Percentiles rank a stretch among this genome's conserved stretches.
These are phyloP conservation scores for Morone chrysops DNA, from an alignment of 2,113 vertebrate genomes.

Conservation along the genomic window DNA sequence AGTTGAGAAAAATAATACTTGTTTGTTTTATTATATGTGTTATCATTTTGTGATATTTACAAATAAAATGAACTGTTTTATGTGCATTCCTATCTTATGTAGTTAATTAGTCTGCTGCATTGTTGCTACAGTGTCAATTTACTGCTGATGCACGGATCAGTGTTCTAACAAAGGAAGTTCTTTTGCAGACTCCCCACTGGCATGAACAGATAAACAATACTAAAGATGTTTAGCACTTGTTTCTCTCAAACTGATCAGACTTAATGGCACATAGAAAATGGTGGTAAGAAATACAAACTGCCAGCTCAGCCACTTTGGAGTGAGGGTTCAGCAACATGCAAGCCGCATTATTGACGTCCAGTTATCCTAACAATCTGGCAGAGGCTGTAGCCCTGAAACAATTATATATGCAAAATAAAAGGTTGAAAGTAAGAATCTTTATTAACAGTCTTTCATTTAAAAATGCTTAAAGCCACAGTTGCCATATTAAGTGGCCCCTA, in stretches of 20 bases:
- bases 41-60: neutral
- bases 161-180: slow-evolving; percentile 4
- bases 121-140: slow-evolving; percentile 13
- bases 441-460: neutral
- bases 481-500: too few relatives aligned
- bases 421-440: neutral
- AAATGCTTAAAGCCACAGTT: neutral
- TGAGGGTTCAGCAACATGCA: slow-evolving; percentile 61
- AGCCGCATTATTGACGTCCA: slow-evolving; percentile 58
- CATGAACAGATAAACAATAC: neutral
- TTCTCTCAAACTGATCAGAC: neutral
- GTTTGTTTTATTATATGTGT: neutral
- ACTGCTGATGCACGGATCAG: slow-evolving; percentile 17
- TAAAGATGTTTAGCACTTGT: neutral
- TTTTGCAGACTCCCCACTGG: neutral
- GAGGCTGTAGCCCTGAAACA: slow-evolving; percentile 4
- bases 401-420: neutral
- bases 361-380: slow-evolving; percentile 6
- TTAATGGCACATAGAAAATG: neutral
- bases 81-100: neutral
- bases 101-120: slow-evolving; percentile 27
- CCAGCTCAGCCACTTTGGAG: slow-evolving; percentile 39
- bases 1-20: neutral
- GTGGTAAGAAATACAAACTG: slow-evolving; percentile 27
- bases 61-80: neutral